Conservation (phyloP, 2,888 invertebrate species). For the Drosophila limbata region DNA sequence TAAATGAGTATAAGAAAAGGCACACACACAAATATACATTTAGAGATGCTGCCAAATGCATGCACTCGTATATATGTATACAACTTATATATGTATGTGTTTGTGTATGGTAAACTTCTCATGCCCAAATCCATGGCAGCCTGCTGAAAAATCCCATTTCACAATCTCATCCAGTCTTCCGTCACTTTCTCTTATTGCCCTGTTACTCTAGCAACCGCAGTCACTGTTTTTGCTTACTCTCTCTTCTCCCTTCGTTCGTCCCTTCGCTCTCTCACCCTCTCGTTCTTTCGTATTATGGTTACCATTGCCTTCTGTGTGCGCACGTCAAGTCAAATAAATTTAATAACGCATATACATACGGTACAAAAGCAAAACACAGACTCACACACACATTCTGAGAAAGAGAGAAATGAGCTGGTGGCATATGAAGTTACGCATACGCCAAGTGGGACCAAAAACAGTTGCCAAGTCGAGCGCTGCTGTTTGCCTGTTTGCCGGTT, state of each 20-base stretch:
- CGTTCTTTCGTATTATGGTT: constrained; percentile 17
- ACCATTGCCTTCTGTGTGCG: constrained; percentile 46
- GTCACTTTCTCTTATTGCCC: constrained; percentile 44
- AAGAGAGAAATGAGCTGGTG: constrained; percentile 12
- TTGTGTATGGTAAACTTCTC: constrained; percentile 35
- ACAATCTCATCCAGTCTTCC: constrained; percentile 40
- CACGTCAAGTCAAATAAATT: constrained; percentile 80
- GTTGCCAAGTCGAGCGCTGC: constrained; percentile 57
- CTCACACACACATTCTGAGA: constrained; percentile 15
- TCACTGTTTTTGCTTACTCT: constrained; percentile 4
- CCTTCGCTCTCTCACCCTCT: constrained; percentile 9
- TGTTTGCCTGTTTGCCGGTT: constrained; percentile 49
- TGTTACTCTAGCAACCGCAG: constrained; percentile 55
- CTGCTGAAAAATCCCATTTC: constrained; percentile 46
- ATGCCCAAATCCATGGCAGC: constrained; percentile 39
- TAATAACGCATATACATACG: constrained; percentile 76
- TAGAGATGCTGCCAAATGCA: constrained; percentile 41
- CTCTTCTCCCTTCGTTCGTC: constrained; percentile 7
- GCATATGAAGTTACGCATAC: constrained; percentile 68
- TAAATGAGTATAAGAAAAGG: constrained; percentile 66
- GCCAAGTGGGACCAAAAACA: constrained; percentile 65
- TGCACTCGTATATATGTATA: constrained; percentile 5
- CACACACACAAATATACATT: constrained; percentile 27
- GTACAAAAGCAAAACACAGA: constrained; percentile 34
- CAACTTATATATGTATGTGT: constrained; percentile 14